These are phyloP conservation scores for Epizoanthus ramosus DNA, from an alignment of 92 coral and sea anemone genomes.

Conservation along the genomic window DNA sequence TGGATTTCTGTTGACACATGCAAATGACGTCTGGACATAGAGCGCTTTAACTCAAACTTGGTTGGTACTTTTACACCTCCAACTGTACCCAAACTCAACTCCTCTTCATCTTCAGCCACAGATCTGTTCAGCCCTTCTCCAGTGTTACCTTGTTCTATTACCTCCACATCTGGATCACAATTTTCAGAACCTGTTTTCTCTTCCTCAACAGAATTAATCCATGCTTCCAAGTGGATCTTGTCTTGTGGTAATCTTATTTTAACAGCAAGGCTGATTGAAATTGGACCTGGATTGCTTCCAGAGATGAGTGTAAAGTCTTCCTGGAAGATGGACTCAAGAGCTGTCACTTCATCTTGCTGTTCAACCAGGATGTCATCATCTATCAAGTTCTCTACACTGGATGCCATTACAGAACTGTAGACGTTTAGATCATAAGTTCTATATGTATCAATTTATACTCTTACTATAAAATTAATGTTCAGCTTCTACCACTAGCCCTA, in stretches of 20 bases:
- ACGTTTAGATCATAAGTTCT: too few species aligned
- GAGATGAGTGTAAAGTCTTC: conserved; percentile 68
- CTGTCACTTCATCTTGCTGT: conserved; percentile 84
- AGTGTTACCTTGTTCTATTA: background rate
- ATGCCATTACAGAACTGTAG: background rate
- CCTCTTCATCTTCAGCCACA: background rate
- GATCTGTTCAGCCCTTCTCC: background rate
- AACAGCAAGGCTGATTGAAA: conserved; percentile 65
- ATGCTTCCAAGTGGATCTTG: conserved; percentile 70
- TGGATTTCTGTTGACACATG: conserved; percentile 71
- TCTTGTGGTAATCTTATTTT: conserved; percentile 68
- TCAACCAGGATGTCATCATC: conserved; percentile 54
- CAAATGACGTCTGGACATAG: conserved; percentile 75
- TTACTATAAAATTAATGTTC: too few species aligned
- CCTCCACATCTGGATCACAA: background rate
- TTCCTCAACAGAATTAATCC: conserved; percentile 69
- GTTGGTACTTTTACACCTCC: background rate
- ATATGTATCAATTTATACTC: too few species aligned
- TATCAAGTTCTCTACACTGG: conserved; percentile 44
- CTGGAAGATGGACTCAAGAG: conserved; percentile 82
- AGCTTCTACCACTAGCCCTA: too few species aligned
- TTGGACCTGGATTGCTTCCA: conserved; percentile 33
- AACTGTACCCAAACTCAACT: too few species aligned
- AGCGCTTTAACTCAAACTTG: conserved; percentile 69
- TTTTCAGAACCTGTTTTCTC: conserved; percentile 21